Evolutionary conservation across 1,140 invertebrate genomes (phyloP).

Genomic region (Trichonephila clavipes): DNA sequence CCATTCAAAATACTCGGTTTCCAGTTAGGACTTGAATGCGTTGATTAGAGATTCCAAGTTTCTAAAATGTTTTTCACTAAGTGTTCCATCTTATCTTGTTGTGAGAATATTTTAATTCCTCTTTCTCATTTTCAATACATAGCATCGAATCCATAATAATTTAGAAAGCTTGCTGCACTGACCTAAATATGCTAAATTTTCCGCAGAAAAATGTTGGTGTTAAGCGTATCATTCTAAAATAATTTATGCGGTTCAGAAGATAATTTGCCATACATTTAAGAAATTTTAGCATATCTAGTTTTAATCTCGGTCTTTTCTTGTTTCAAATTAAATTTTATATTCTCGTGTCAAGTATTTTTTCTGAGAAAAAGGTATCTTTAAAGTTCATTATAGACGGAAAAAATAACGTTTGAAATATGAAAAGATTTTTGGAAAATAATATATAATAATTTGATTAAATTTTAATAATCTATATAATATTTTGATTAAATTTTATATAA

Average conservation of each 20-base stretch:
- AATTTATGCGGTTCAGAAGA: not conserved
- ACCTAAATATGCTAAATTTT: not conserved
- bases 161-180: not conserved
- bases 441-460: no score
- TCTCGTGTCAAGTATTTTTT: no score
- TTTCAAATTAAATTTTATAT: no score
- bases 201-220: not conserved
- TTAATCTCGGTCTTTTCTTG: no score
- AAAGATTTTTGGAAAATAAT: no score
- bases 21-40: not conserved
- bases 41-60: not conserved
- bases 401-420: no score
- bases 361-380: no score
- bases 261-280: no score
- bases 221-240: not conserved
- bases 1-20: not conserved
- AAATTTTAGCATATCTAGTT: no score
- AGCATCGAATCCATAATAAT: not conserved
- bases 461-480: no score
- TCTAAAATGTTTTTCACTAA: not conserved
- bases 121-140: not conserved
- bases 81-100: not conserved
- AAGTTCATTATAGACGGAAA: no score
- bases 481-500: no score
- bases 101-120: not conserved